phyloP scores from a whole-genome alignment of 2,888 invertebrate species.

The Bembecia ichneumoniformis region DNA sequence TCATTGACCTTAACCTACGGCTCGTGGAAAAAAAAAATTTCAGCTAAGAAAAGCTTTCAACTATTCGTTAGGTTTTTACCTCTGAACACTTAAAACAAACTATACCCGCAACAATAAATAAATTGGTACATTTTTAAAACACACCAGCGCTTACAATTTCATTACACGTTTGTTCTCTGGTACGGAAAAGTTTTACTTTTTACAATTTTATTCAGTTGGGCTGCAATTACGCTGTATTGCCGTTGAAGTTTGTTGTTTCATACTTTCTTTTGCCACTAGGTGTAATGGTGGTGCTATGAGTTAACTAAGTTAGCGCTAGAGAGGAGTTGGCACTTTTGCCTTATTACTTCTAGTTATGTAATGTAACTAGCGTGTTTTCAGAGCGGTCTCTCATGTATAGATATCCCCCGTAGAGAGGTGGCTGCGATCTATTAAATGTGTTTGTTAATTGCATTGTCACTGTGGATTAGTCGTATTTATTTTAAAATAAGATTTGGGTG shows the following conservation, averaged over 20 bases:
- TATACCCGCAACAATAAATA: neutral
- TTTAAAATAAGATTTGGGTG: too few species aligned
- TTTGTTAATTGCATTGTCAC: too few species aligned
- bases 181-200: neutral
- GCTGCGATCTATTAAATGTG: too few species aligned
- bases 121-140: neutral
- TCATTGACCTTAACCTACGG: too few species aligned
- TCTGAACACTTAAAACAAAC: neutral
- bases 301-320: neutral
- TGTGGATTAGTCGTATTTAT: too few species aligned
- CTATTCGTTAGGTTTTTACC: neutral
- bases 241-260: conserved; percentile 25
- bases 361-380: neutral
- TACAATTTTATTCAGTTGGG: conserved; percentile 31
- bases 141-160: neutral
- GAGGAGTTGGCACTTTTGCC: neutral
- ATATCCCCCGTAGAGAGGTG: too few species aligned
- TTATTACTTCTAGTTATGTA: neutral
- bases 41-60: too few species aligned
- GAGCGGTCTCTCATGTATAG: too few species aligned
- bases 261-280: conserved; percentile 26
- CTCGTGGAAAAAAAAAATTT: too few species aligned
- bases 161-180: neutral
- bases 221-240: conserved; percentile 30
- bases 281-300: conserved; percentile 13